Conservation (phyloP, 2,113 vertebrate genomes). For the Laticauda colubrina region DNA sequence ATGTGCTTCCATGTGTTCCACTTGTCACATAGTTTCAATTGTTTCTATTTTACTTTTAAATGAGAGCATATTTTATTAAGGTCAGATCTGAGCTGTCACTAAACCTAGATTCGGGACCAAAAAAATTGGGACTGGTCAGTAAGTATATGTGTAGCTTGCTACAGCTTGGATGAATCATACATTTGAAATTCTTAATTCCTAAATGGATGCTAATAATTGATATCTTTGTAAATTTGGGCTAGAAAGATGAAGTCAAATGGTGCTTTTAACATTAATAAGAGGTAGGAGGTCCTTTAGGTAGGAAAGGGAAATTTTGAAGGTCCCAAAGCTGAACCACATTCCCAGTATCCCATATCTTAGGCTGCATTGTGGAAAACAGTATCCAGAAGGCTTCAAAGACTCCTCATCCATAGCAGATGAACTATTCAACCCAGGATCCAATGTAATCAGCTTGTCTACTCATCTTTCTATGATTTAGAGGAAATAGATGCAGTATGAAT, state of each 20-base stretch:
- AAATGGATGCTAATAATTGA: neutral
- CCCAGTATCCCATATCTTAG: neutral
- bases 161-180: neutral
- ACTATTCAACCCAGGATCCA: neutral
- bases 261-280: neutral
- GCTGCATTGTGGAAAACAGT: neutral
- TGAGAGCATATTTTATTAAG: neutral
- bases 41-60: neutral
- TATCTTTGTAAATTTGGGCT: neutral
- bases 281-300: neutral
- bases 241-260: neutral
- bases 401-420: neutral
- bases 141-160: neutral
- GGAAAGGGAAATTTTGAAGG: neutral
- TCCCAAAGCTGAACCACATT: neutral
- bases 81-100: neutral
- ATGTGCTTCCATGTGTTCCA: neutral
- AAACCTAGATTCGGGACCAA: neutral
- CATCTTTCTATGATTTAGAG: neutral
- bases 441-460: neutral
- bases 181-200: neutral
- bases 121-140: neutral
- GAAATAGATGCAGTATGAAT: neutral
- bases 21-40: neutral
- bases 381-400: neutral